Percentiles rank a stretch among this genome's conserved stretches.
phyloP scores from a whole-genome alignment of 1,140 invertebrate genomes.

The Caenorhabditis latens region DNA sequence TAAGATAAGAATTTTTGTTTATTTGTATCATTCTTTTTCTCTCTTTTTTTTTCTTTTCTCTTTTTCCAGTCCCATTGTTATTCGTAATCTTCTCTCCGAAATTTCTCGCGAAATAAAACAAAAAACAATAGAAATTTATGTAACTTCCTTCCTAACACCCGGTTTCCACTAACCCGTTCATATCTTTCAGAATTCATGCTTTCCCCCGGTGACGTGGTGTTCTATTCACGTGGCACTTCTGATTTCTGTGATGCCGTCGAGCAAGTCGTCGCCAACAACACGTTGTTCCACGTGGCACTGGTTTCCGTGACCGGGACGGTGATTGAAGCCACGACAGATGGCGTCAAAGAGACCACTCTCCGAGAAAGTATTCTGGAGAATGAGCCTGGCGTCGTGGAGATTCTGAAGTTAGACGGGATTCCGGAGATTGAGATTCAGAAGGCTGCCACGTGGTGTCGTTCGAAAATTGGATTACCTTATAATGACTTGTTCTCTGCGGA shows the following conservation, averaged over 20 bases:
- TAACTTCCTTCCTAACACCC: too few relatives aligned
- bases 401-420: not conserved
- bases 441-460: slow-evolving; percentile 15
- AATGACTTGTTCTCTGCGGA: slow-evolving; percentile 65
- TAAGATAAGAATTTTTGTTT: not conserved
- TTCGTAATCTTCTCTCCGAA: too few relatives aligned
- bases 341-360: not conserved
- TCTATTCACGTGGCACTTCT: not conserved
- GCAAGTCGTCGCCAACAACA: not conserved
- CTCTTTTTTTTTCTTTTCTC: not conserved
- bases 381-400: slow-evolving; percentile 16
- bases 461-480: slow-evolving; percentile 58
- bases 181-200: slow-evolving; percentile 38
- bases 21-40: not conserved
- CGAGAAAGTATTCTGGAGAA: not conserved
- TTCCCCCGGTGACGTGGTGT: not conserved
- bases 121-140: too few relatives aligned
- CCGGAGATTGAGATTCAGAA: not conserved
- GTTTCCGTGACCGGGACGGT: not conserved
- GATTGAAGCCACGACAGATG: slow-evolving; percentile 1
- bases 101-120: too few relatives aligned
- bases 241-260: slow-evolving; percentile 41
- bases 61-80: not conserved
- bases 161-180: not conserved
- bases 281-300: slow-evolving; percentile 16